Base-by-base conservation (phyloP, 2,113 vertebrate genomes). In the Andinoacara biseriatus region DNA sequence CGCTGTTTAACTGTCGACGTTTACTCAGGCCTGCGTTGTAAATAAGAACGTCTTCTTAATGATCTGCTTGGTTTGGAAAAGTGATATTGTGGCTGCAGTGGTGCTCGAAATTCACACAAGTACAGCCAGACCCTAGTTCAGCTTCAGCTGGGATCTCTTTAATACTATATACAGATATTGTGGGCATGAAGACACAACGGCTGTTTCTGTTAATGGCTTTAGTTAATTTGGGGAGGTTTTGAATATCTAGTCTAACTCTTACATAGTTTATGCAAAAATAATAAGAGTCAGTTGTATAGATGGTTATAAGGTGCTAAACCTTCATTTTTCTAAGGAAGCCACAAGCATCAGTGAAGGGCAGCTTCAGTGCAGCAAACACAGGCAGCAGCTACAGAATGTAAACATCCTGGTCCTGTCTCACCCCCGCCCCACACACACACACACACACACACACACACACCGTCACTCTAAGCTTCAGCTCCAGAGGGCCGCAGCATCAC, bases 351-450 rank as follows among this genome's bases (percentile, higher is more conserved):
- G 13, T 10, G 57, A 15, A 18, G 58, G 62, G 22, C 40, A n/a
- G 79, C 35, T 69, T 49, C 7, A 69, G 49, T 29, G 40, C 65
- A 69, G 65, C 17, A 49, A 72, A 52, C 65, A 52, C 1, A 49
- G 63, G 83, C 13, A 26, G 5, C n/a, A 20, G 77, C 74, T 49
- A 84, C 33, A 13, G 84, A 81, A 83, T 80, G 87, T 88, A 90
- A 92, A 90, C 85, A 92, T 33, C 11, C 24, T 59, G 69, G 1
- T 49, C 29, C 35, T 17, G 74, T 56, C 22, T 58, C 35, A 61
- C 58, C 20, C 43, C 46, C 13, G 2, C 35, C 8, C 35, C 35
- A n/a, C 33, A 2, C 26, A 26, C 26, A 26, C 26, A 3, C 26
- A 26, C 26, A 26, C 26, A 26, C 26, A 26, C 26, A 26, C 26